These are phyloP conservation scores for Axis porcinus DNA, from an alignment of 2,113 vertebrate genomes.

Conservation along the genomic window DNA sequence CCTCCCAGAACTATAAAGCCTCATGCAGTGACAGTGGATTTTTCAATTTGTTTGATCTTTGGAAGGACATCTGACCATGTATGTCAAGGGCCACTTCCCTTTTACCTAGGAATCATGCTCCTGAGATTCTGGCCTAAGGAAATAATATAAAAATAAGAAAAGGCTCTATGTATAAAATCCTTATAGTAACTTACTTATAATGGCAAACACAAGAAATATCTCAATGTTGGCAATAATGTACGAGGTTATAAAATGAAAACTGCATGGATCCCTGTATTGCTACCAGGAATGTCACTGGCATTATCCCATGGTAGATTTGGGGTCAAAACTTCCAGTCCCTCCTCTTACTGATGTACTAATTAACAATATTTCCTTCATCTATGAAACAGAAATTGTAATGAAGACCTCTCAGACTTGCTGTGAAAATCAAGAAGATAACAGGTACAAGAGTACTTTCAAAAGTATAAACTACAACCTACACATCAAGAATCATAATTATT, in stretches of 20 bases:
- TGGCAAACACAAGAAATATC: not conserved
- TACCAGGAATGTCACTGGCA: not conserved
- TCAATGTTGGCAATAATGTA: not conserved
- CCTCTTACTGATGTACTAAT: not conserved
- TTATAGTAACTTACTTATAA: not conserved
- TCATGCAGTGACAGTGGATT: not conserved
- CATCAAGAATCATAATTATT: not conserved
- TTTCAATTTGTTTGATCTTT: not conserved
- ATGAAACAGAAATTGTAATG: not conserved
- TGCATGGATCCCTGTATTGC: not conserved
- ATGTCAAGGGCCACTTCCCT: not conserved
- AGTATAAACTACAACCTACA: not conserved
- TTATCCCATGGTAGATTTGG: not conserved
- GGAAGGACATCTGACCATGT: not conserved
- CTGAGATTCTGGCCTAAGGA: not conserved
- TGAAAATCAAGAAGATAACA: not conserved
- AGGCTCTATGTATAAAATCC: not conserved
- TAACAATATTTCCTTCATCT: not conserved
- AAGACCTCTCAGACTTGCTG: not conserved
- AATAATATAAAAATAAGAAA: not conserved
- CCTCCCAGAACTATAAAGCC: not conserved
- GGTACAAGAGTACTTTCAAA: not conserved
- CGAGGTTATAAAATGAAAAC: constrained; percentile 1
- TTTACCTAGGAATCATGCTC: not conserved
- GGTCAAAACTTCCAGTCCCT: not conserved